A percentile compares a stretch with the other conserved stretches of the same genome.
phyloP scores from a whole-genome alignment of 2,113 vertebrate species.

The Platycercus adscitus region DNA sequence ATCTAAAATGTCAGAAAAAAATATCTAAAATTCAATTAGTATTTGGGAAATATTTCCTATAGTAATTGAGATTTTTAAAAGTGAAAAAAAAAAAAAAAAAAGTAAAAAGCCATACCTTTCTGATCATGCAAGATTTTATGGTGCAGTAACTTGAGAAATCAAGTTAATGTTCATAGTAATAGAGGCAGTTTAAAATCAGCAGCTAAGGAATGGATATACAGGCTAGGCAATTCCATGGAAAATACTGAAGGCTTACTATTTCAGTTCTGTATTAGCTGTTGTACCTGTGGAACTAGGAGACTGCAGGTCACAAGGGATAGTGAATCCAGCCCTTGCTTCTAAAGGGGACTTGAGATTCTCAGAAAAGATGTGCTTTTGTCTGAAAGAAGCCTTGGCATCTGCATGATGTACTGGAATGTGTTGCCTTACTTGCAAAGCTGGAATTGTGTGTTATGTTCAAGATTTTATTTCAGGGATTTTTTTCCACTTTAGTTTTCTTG shows the following conservation, averaged over 20 bases:
- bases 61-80: background rate
- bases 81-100: background rate
- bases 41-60: background rate
- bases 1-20: background rate
- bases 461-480: background rate
- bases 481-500: background rate
- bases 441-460: background rate
- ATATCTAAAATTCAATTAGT: background rate
- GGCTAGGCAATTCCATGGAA: background rate
- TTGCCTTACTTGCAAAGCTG: background rate
- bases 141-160: background rate
- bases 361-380: slow-evolving; percentile 10
- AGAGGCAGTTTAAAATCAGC: background rate
- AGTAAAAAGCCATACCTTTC: background rate
- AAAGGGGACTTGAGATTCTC: background rate
- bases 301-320: background rate
- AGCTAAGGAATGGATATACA: background rate
- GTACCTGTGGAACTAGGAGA: background rate
- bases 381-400: background rate
- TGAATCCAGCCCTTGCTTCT: background rate
- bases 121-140: background rate
- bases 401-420: background rate
- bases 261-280: background rate
- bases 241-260: background rate
- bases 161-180: background rate